Evolutionary conservation across 2,797 vertebrate genomes (phyloP).

Genomic region (Dendrocincla fuliginosa): DNA sequence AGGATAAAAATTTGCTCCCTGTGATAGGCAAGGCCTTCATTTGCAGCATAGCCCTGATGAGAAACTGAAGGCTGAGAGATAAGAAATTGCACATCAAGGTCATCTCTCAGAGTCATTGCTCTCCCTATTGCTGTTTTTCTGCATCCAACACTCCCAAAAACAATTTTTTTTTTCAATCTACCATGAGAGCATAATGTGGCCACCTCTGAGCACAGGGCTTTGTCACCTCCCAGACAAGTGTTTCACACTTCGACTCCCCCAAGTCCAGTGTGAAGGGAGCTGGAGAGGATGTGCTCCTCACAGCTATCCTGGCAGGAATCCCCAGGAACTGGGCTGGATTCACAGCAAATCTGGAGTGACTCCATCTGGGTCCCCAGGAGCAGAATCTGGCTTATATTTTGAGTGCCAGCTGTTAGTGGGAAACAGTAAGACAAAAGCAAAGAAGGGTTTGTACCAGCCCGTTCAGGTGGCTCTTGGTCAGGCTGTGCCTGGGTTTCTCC

Average conservation of each 20-base stretch:
- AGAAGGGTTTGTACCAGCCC: not conserved
- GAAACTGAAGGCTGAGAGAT: not conserved
- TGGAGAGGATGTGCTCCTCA: not conserved
- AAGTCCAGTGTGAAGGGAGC: not conserved
- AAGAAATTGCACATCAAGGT: not conserved
- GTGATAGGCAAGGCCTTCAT: not conserved
- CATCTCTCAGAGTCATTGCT: not conserved
- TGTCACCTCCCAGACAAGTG: not conserved
- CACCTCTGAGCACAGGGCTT: not conserved
- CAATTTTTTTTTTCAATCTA: not conserved
- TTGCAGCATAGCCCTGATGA: not conserved
- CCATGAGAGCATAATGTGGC: fast-evolving
- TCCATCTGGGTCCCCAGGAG: not conserved
- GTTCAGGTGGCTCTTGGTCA: not conserved
- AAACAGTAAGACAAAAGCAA: not conserved
- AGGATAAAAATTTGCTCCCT: not conserved
- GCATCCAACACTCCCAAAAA: not conserved
- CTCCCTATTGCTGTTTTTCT: not conserved
- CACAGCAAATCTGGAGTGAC: not conserved
- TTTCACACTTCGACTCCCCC: not conserved
- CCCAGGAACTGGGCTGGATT: not conserved
- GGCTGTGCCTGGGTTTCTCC: not conserved
- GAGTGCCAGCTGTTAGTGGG: constrained; percentile 5
- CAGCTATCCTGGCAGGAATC: not conserved
- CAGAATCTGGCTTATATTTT: not conserved